Percentiles rank a stretch among this genome's conserved stretches.
These are phyloP conservation scores for Cladorhizidae sp. DNA, from an alignment of 37 sponge, comb jelly and placozoan genomes.

Conservation along the genomic window DNA sequence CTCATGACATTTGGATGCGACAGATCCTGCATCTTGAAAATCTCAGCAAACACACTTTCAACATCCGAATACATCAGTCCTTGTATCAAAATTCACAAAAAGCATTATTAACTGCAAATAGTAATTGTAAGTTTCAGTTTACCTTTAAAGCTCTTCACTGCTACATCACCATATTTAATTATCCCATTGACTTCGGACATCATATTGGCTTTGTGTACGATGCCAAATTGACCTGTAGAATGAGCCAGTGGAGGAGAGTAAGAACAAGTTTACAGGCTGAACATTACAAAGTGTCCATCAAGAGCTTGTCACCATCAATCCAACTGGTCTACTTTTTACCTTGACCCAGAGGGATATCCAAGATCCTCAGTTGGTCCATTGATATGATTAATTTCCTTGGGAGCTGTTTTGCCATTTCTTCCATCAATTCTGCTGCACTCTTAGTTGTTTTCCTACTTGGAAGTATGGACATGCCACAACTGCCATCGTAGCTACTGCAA, in stretches of 20 bases:
- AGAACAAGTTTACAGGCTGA: not conserved
- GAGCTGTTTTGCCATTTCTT: not conserved
- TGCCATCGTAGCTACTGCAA: no score
- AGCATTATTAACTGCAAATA: no score
- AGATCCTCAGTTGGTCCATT: conserved; percentile 5
- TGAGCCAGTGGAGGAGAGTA: not conserved
- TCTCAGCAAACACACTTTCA: conserved; percentile 22
- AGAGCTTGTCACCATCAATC: no score
- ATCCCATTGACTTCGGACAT: not conserved
- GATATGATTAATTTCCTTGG: conserved; percentile 27
- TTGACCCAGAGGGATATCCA: conserved; percentile 37
- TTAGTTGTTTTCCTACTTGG: no score
- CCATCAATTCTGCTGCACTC: no score
- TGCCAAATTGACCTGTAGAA: conserved; percentile 56
- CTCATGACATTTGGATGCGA: conserved; percentile 44
- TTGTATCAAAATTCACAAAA: not conserved
- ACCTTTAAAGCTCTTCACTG: conserved; percentile 65
- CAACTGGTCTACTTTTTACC: conserved; percentile 14
- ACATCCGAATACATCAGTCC: conserved; percentile 4
- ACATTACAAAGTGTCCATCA: no score
- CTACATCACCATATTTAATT: conserved; percentile 18
- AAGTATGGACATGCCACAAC: no score
- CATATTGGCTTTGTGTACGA: conserved; percentile 51
- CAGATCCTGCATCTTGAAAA: conserved; percentile 39
- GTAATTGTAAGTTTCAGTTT: no score